These are phyloP conservation scores for Peribatodes rhomboidaria DNA, from an alignment of 2,888 invertebrate species.

Conservation along the genomic window DNA sequence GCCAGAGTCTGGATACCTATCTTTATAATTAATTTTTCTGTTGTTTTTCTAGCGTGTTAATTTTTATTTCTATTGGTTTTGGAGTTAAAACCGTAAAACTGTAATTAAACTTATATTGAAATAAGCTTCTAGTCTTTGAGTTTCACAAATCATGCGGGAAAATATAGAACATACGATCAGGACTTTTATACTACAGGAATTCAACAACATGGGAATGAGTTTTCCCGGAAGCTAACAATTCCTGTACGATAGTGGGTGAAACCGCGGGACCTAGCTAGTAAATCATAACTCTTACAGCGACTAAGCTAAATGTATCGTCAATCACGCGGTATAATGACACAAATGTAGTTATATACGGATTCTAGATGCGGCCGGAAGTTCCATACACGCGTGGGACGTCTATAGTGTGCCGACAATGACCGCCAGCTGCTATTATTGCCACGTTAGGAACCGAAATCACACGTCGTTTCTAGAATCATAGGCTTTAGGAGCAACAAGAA, in stretches of 20 bases:
- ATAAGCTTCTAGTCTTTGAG: too few species aligned
- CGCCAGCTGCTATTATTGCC: constrained; percentile 15
- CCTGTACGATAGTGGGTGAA: too few species aligned
- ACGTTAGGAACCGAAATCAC: constrained; percentile 13
- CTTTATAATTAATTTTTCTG: not conserved
- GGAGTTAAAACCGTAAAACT: not conserved
- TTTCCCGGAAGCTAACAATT: too few species aligned
- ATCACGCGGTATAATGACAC: constrained; percentile 20
- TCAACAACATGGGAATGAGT: too few species aligned
- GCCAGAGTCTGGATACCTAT: too few species aligned
- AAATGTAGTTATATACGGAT: constrained; percentile 7
- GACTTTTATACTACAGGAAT: too few species aligned
- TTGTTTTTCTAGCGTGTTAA: not conserved
- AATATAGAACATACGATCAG: too few species aligned
- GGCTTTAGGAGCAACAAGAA: not conserved
- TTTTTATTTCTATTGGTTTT: not conserved
- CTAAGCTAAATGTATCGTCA: constrained; percentile 18
- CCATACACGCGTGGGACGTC: constrained; percentile 13
- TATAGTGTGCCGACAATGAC: constrained; percentile 23
- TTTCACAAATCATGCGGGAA: too few species aligned
- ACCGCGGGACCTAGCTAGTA: not conserved
- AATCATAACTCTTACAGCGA: not conserved
- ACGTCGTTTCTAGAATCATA: constrained; percentile 4
- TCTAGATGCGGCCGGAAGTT: constrained; percentile 27
- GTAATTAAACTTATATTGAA: too few species aligned